Conservation (phyloP, 2,888 invertebrate genomes). For the Pocota personata region DNA sequence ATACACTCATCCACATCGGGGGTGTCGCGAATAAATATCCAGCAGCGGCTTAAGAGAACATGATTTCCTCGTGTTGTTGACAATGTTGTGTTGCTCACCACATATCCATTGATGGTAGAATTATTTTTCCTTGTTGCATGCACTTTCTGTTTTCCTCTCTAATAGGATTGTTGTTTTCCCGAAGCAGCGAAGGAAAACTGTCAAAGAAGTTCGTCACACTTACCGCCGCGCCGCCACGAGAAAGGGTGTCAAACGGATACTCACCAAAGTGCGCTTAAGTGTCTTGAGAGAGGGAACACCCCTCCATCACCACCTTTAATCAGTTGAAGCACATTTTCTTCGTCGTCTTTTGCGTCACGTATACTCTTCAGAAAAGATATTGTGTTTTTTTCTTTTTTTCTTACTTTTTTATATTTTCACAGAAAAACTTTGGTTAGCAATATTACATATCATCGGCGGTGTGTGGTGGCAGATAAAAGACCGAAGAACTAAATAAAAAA, state of each 20-base stretch:
- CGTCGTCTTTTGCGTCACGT: slow-evolving; percentile 33
- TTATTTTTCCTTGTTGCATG: slow-evolving; percentile 15
- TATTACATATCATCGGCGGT: slow-evolving; percentile 15
- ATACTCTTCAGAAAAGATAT: slow-evolving; percentile 33
- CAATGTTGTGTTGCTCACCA: slow-evolving; percentile 16
- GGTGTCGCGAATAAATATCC: slow-evolving; percentile 73
- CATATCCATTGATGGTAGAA: slow-evolving; percentile 46
- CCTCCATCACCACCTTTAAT: slow-evolving; percentile 54
- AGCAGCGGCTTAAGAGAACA: slow-evolving; percentile 70
- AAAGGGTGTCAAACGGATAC: slow-evolving; percentile 74
- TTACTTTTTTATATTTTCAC: not conserved
- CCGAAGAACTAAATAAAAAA: slow-evolving; percentile 7
- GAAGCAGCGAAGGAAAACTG: slow-evolving; percentile 42
- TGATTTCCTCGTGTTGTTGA: slow-evolving; percentile 68
- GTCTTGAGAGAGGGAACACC: slow-evolving; percentile 43
- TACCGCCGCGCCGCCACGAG: slow-evolving; percentile 16
- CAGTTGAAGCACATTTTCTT: slow-evolving; percentile 69
- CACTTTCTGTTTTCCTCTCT: slow-evolving; percentile 44
- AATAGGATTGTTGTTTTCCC: slow-evolving; percentile 72
- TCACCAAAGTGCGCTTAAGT: slow-evolving; percentile 73
- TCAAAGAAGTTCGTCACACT: slow-evolving; percentile 41
- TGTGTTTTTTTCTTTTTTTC: not conserved
- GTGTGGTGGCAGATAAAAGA: slow-evolving; percentile 14
- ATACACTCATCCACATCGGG: slow-evolving; percentile 71
- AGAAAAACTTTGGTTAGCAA: slow-evolving; percentile 48